A percentile compares a stretch with the other conserved stretches of the same genome.
phyloP scores from a whole-genome alignment of 2,113 vertebrate genomes.

The Phoxinus phoxinus region DNA sequence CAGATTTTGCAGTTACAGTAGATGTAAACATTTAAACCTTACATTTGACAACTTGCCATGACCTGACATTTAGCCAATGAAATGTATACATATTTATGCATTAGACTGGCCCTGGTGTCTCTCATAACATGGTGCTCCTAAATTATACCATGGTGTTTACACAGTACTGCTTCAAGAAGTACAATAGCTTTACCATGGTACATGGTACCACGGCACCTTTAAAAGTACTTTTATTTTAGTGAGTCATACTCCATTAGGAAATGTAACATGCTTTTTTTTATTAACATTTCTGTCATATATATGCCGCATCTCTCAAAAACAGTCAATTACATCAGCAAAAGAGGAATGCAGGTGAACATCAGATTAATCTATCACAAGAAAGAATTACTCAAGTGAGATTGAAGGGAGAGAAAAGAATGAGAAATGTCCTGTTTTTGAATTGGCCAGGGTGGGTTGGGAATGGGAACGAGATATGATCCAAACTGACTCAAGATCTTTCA shows the following conservation, averaged over 20 bases:
- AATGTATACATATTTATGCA: not conserved
- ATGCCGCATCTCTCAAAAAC: not conserved
- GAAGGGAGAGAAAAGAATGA: constrained; percentile 11
- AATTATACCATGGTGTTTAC: not conserved
- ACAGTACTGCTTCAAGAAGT: not conserved
- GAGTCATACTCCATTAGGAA: constrained; percentile 1
- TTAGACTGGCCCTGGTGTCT: not conserved
- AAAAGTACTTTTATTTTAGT: constrained; percentile 11
- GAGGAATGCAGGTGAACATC: not conserved
- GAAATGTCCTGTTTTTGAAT: not conserved
- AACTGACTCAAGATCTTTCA: not conserved
- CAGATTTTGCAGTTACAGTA: not conserved
- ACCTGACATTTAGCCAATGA: too few species aligned
- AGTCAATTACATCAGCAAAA: constrained; percentile 12
- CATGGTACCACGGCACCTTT: not conserved
- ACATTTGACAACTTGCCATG: too few species aligned
- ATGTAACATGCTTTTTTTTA: not conserved
- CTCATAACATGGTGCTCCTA: not conserved
- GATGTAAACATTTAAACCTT: too few species aligned
- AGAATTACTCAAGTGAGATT: not conserved
- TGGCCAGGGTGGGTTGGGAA: not conserved
- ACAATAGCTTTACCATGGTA: not conserved
- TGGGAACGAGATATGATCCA: not conserved
- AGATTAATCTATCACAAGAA: not conserved
- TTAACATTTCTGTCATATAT: not conserved